A percentile compares a stretch with the other conserved stretches of the same genome.
These are phyloP conservation scores for Microdon myrmicae DNA, from an alignment of 2,888 invertebrate species.

Conservation along the genomic window DNA sequence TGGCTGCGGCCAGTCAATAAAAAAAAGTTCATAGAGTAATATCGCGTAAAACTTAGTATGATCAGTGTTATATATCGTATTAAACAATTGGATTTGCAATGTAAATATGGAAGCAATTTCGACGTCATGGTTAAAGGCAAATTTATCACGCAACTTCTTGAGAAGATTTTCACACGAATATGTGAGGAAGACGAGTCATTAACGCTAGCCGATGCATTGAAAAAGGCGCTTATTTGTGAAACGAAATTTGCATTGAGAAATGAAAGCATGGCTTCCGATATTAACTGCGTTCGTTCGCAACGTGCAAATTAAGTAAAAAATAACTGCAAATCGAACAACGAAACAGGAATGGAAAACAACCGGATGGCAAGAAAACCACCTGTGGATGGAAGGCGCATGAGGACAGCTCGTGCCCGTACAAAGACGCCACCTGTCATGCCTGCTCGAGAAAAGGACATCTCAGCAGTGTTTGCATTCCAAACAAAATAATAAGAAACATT, in stretches of 20 bases:
- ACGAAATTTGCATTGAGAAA: neutral
- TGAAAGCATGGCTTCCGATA: too few relatives aligned
- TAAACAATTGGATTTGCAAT: constrained; percentile 3
- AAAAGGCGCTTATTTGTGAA: constrained; percentile 5
- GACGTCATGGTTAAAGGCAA: constrained; percentile 6
- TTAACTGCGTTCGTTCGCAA: too few relatives aligned
- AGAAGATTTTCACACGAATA: neutral
- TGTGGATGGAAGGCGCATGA: constrained; percentile 12
- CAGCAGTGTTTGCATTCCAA: constrained; percentile 9
- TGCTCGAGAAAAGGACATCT: constrained; percentile 8
- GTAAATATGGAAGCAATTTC: constrained; percentile 7
- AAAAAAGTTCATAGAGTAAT: too few relatives aligned
- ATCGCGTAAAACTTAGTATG: too few relatives aligned
- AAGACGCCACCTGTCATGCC: constrained; percentile 2
- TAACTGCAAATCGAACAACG: too few relatives aligned
- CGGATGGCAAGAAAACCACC: neutral
- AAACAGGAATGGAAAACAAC: constrained; percentile 2
- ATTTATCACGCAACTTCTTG: neutral
- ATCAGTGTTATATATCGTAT: too few relatives aligned
- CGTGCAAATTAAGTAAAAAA: too few relatives aligned
- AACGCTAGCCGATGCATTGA: neutral
- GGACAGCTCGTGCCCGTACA: neutral
- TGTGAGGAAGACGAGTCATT: constrained; percentile 1
- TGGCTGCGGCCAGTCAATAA: too few relatives aligned
- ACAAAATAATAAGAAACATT: neutral